Evolutionary conservation across 2,888 invertebrate genomes (phyloP), one percentile per base, ranked within the genome.

Genomic region (Volucella inflata): DNA sequence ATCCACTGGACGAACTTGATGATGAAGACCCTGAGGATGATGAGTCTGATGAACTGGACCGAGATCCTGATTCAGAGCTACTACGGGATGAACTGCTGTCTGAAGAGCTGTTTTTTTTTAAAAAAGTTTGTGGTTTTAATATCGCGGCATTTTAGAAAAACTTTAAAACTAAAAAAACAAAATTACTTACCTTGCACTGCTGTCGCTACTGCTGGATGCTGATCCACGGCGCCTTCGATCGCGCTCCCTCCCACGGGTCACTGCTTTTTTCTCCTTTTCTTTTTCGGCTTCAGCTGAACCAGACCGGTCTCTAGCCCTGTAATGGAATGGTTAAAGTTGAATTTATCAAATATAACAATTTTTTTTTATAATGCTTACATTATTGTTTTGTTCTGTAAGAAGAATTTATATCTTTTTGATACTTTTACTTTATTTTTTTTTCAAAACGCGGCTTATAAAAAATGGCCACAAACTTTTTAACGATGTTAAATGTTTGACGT

Each of bases 171-270:
- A 38, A 30, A 21, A 21, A 1, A 21, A n/a, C n/a, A 14, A 14
- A 53, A 57, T n/a, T 16, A 30, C 14, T 64, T 88, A 94, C 94
- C 95, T 95, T 90, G 95, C 95, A 92, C 96, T 96, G 89, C 95
- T 95, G 72, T 96, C 96, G 90, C 96, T 96, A 89, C 96, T 96
- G 82, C 96, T 96, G 0, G 96, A 96, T 48, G 95, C 96, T 21
- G 96, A 96, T 21, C 92, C 92, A 1, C 92, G 89, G 77, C 94
- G 94, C 80, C 91, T 90, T 42, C 91, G 90, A 67, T 91, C 91
- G 10, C 91, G 89, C 76, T 91, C 91, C 68, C 92, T 89, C 2
- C 91, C 89, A 4, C 89, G 88, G 55, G 87, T 88, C 0, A 62
- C 81, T 40, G 89, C 88, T 78, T 94, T 94, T 88, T 94, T 94